Evolutionary conservation across 2,888 invertebrate genomes (phyloP).

Genomic region (Escarpia spicata): DNA sequence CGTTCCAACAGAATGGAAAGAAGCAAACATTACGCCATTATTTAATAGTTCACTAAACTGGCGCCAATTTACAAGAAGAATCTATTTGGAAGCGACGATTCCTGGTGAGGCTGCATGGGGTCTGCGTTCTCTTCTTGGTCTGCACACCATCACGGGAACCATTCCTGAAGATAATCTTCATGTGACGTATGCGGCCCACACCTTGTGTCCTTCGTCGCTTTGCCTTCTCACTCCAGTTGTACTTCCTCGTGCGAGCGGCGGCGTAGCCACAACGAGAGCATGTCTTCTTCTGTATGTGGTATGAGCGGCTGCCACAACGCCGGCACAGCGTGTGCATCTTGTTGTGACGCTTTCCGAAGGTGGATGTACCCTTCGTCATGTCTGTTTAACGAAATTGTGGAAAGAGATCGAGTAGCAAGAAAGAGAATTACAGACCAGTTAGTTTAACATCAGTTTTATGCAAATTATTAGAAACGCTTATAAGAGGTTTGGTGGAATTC

Average conservation of each 20-base stretch:
- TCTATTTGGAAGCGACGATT: constrained; percentile 26
- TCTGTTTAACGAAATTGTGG: neutral
- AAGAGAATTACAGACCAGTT: no score
- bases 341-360: constrained; percentile 99
- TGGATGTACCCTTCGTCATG: constrained; percentile 97
- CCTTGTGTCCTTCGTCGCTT: constrained; percentile 99
- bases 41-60: neutral
- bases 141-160: constrained; percentile 66
- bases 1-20: no score
- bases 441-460: no score
- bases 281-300: constrained; percentile 97
- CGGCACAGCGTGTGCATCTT: constrained; percentile 99
- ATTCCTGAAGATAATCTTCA: constrained; percentile 89
- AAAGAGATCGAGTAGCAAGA: no score
- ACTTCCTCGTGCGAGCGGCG: constrained; percentile 90
- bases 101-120: constrained; percentile 33
- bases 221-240: constrained; percentile 99
- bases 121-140: constrained; percentile 50
- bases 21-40: no score
- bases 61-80: neutral
- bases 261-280: constrained; percentile 99
- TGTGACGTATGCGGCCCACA: constrained; percentile 95
- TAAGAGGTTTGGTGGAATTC: no score
- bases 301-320: constrained; percentile 96
- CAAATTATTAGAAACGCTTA: no score